These are phyloP conservation scores for Cynocephalus volans DNA, from an alignment of 2,113 vertebrate species.

Conservation along the genomic window DNA sequence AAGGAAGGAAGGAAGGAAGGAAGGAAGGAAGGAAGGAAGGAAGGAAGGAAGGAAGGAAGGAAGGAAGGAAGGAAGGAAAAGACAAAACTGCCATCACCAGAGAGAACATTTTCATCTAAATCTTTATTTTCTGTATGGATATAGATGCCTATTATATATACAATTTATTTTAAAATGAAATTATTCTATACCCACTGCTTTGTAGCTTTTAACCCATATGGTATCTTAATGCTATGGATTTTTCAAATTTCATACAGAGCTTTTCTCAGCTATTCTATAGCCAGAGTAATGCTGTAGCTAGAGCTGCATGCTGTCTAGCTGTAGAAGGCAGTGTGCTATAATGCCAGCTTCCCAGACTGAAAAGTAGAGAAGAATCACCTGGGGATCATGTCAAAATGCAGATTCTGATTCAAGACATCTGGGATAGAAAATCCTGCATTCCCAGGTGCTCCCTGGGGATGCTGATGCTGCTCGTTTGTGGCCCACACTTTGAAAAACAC, in stretches of 20 bases:
- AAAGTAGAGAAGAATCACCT: accelerated
- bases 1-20: neutral
- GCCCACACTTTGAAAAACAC: neutral
- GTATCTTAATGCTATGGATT: neutral
- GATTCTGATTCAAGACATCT: neutral
- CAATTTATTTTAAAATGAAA: constrained; percentile 37
- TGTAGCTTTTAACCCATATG: neutral
- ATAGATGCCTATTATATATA: neutral
- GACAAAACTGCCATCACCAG: neutral
- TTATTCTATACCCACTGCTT: neutral
- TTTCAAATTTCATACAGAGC: constrained; percentile 34
- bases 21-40: neutral
- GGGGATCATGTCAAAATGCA: neutral
- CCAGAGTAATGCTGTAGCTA: neutral
- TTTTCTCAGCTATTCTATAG: neutral
- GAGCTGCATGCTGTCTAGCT: neutral
- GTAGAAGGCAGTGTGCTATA: neutral
- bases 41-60: neutral
- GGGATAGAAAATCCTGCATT: neutral
- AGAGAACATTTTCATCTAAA: constrained; percentile 7
- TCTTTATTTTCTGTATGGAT: constrained; percentile 15
- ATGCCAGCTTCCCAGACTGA: neutral
- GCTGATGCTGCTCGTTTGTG: neutral
- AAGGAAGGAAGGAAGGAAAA: neutral
- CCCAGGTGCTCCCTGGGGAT: too few relatives aligned